Base-by-base conservation (phyloP, 2,888 invertebrate species). In the Synanthedon formicaeformis region DNA sequence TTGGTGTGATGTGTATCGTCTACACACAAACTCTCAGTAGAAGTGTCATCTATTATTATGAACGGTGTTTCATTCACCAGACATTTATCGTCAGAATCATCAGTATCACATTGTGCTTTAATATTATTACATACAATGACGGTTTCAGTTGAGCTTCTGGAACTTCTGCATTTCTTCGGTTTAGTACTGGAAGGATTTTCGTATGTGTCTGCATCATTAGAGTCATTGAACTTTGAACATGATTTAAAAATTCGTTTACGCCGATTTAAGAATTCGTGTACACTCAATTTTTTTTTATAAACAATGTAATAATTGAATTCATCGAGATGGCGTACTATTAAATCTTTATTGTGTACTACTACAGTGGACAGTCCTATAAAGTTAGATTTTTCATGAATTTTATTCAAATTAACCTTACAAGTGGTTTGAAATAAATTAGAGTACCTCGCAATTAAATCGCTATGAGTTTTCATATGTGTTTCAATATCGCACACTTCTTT, bases 41-140 rank as follows among this genome's bases (percentile, higher is more conserved):
- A 71, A 5, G 75, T 75, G 57, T 81, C 81, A 52, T 74, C 77
- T 57, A 83, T 70, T 54, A 67, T 69, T 48, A 81, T 78, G 54
- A 71, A 81, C 34, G 34, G 34, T 1, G 10, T 34, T 54, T 73
- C 75, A 54, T 62, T 58, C 23, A 61, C 58, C 41, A 55, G 52
- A 23, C 51, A 18, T 41, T 14, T 41, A 41, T 14, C 41, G 52
- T 8, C 51, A 40, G 52, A 27, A 41, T 16, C 51, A 49, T 18
- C 52, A 50, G 51, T 60, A 34, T 6, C 34, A 10, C 34, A 34
- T 34, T 8, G 27, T 27, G 27, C 27, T 54, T 57, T 61, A 45
- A 53, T 57, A 45, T 67, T 61, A 49, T 57, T 62, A 48, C 62
- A 61, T 40, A 71, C 55, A 14, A 70, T 58, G 8, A 70, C 53